Conservation (phyloP, 1,140 invertebrate species). For the Aphidius ervi region DNA sequence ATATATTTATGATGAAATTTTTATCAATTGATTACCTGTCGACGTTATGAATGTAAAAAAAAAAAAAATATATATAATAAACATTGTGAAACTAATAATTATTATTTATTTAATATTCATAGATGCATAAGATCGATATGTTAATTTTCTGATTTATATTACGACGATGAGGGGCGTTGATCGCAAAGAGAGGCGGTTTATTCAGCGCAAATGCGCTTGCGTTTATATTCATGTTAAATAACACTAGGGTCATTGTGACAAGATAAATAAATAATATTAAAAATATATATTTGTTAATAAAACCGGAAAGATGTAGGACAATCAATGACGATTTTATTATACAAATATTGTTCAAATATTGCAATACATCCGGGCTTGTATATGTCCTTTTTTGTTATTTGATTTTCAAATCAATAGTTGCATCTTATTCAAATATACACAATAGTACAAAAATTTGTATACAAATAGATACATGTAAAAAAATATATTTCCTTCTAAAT, state of each 20-base stretch:
- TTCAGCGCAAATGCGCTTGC: conserved; percentile 4
- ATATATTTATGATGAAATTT: too few species aligned
- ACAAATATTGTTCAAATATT: too few species aligned
- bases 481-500: too few species aligned
- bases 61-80: conserved; percentile 6
- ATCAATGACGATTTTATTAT: too few species aligned
- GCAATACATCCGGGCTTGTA: too few species aligned
- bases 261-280: neutral
- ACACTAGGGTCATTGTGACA: conserved; percentile 5
- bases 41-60: neutral
- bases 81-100: conserved; percentile 24
- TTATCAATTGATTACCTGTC: conserved; percentile 15
- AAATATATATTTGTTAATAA: too few species aligned
- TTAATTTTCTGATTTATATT: conserved; percentile 33
- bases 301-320: too few species aligned
- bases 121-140: conserved; percentile 29
- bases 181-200: neutral
- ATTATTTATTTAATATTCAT: conserved; percentile 35
- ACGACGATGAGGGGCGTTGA: conserved; percentile 14
- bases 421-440: too few species aligned
- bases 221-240: conserved; percentile 16
- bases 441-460: too few species aligned
- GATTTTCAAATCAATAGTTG: too few species aligned
- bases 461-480: too few species aligned
- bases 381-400: too few species aligned